These are phyloP conservation scores for Taphrorychus bicolor DNA, from an alignment of 2,888 invertebrate species.

Conservation along the genomic window DNA sequence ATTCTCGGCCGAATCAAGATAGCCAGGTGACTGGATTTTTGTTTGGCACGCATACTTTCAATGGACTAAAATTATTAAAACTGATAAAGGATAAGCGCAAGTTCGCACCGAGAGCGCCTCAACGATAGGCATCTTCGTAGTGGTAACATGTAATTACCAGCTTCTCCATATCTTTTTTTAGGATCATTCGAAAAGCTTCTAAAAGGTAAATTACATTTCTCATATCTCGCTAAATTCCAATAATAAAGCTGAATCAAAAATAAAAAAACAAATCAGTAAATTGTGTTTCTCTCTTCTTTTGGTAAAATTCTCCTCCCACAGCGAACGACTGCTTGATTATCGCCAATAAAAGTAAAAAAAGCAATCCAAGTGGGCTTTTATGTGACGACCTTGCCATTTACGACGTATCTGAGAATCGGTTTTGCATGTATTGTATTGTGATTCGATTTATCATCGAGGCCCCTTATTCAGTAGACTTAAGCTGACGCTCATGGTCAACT, in stretches of 20 bases:
- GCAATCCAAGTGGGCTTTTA: background rate
- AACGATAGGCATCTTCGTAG: slow-evolving; percentile 22
- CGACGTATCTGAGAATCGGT: background rate
- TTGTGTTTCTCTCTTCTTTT: too few relatives aligned
- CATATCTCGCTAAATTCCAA: too few relatives aligned
- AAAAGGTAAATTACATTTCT: slow-evolving; percentile 7
- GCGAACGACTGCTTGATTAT: background rate
- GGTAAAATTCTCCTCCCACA: too few relatives aligned
- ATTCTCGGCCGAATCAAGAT: slow-evolving; percentile 9
- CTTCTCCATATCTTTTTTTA: slow-evolving; percentile 15
- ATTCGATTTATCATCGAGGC: background rate
- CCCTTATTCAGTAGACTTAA: background rate
- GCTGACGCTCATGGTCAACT: background rate
- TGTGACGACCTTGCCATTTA: background rate
- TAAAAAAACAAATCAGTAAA: too few relatives aligned
- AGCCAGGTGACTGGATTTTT: slow-evolving; percentile 13
- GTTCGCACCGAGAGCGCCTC: slow-evolving; percentile 16
- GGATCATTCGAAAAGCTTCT: slow-evolving; percentile 12
- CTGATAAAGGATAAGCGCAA: slow-evolving; percentile 23
- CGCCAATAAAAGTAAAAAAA: background rate
- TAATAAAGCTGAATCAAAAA: too few relatives aligned
- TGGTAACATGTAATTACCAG: slow-evolving; percentile 24
- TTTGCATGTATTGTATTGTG: background rate
- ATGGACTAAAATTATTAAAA: slow-evolving; percentile 8
- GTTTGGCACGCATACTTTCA: slow-evolving; percentile 7